phyloP scores from a whole-genome alignment of 2,797 vertebrate species.

The Coregonus ussuriensis region DNA sequence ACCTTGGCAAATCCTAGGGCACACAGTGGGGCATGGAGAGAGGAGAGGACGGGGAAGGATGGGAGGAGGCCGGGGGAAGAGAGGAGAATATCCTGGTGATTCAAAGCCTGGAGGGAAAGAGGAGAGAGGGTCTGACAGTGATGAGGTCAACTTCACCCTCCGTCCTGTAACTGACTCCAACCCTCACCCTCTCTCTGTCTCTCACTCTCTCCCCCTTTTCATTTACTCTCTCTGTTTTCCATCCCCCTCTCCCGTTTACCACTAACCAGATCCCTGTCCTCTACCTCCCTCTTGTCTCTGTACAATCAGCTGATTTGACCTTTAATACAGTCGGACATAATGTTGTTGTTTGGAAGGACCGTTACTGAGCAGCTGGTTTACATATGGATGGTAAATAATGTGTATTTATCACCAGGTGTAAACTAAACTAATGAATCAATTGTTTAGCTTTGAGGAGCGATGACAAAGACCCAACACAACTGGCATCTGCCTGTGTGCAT shows the following conservation, averaged over 20 bases:
- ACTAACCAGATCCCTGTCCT: background rate
- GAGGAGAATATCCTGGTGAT: slow-evolving; percentile 46
- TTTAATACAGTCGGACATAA: slow-evolving; percentile 56
- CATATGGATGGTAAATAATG: slow-evolving; percentile 53
- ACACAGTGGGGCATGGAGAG: slow-evolving; percentile 65
- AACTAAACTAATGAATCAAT: slow-evolving; percentile 10
- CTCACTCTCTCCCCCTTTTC: slow-evolving; percentile 30
- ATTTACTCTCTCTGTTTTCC: background rate
- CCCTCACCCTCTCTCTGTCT: slow-evolving; percentile 41
- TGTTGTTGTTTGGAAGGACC: slow-evolving; percentile 54
- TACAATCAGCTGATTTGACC: background rate
- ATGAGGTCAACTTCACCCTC: slow-evolving; percentile 72
- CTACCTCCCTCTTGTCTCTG: background rate
- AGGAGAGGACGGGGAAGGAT: slow-evolving; percentile 41
- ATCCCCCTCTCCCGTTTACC: background rate
- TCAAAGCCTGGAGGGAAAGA: slow-evolving; percentile 55
- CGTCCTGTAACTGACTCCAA: slow-evolving; percentile 28
- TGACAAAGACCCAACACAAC: slow-evolving; percentile 42
- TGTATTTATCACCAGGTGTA: slow-evolving; percentile 54
- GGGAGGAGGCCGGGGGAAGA: background rate
- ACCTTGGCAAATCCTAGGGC: slow-evolving; percentile 82
- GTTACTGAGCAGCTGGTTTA: slow-evolving; percentile 59
- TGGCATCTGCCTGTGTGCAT: slow-evolving; percentile 32
- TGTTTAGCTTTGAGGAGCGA: slow-evolving; percentile 45
- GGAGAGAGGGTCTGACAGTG: slow-evolving; percentile 68